phyloP scores from a whole-genome alignment of 2,888 invertebrate genomes.

The Macrophya annulata region DNA sequence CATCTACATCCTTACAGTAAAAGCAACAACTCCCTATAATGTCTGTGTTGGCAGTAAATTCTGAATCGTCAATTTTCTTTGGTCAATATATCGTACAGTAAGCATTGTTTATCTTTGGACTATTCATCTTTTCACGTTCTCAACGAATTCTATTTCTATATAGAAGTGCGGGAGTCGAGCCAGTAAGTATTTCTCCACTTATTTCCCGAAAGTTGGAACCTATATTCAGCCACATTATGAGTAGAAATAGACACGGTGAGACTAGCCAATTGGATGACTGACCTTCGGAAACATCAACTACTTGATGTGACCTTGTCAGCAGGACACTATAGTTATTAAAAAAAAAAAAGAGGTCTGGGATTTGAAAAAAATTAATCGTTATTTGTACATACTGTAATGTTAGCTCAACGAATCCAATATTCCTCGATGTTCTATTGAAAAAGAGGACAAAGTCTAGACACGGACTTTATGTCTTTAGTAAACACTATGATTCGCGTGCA shows the following conservation, averaged over 20 bases:
- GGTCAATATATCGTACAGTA: not conserved
- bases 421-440: not conserved
- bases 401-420: not conserved
- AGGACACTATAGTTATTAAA: not conserved
- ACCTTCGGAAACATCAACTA: not conserved
- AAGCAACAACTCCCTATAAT: not conserved
- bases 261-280: slow-evolving; percentile 6
- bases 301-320: not conserved
- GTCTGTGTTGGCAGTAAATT: not conserved
- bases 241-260: slow-evolving; percentile 8
- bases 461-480: not conserved
- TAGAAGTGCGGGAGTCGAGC: not conserved
- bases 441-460: slow-evolving; percentile 19
- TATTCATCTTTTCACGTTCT: not conserved
- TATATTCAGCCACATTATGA: not conserved
- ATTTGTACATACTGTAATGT: not conserved
- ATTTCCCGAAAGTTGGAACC: not conserved
- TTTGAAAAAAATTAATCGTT: not conserved
- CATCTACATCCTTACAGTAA: not conserved
- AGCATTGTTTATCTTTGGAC: not conserved
- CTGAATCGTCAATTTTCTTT: not conserved
- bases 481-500: not conserved
- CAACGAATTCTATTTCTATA: not conserved
- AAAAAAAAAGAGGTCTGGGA: not conserved
- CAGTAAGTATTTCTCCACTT: not conserved